Evolutionary conservation across 2,113 vertebrate genomes (phyloP).

Genomic region (Bubalus kerabau): DNA sequence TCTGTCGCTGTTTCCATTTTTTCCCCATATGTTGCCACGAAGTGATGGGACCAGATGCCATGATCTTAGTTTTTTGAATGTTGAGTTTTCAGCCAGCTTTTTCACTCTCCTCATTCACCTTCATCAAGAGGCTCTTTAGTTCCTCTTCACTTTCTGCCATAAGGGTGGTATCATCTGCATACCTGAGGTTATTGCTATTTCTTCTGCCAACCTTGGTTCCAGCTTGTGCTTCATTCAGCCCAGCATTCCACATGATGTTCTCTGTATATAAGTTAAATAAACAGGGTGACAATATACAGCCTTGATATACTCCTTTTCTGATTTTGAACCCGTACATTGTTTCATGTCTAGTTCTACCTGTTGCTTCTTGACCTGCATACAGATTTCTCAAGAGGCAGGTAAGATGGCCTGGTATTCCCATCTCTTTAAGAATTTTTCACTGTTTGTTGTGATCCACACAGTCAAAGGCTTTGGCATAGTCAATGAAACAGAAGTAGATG

Average conservation of each 20-base stretch:
- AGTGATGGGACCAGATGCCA: not conserved
- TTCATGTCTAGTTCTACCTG: not conserved
- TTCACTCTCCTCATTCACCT: not conserved
- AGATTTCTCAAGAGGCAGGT: not conserved
- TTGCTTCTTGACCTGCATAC: not conserved
- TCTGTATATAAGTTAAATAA: not conserved
- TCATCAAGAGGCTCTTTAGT: not conserved
- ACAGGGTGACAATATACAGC: not conserved
- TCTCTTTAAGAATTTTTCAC: not conserved
- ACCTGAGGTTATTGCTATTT: not conserved
- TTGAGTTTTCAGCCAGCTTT: not conserved
- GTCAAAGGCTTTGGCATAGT: not conserved
- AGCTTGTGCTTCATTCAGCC: not conserved
- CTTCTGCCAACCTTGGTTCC: not conserved
- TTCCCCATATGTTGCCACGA: not conserved
- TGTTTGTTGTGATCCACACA: not conserved
- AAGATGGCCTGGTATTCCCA: not conserved
- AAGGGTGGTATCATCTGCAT: not conserved
- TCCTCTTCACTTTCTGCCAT: not conserved
- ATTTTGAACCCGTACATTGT: not conserved
- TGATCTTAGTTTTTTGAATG: not conserved
- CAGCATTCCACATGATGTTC: not conserved
- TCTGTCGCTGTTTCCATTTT: not conserved
- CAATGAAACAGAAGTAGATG: not conserved
- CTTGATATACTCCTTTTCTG: not conserved